Conservation (phyloP, 2,797 vertebrate genomes). For the Cossypha polioptera region DNA sequence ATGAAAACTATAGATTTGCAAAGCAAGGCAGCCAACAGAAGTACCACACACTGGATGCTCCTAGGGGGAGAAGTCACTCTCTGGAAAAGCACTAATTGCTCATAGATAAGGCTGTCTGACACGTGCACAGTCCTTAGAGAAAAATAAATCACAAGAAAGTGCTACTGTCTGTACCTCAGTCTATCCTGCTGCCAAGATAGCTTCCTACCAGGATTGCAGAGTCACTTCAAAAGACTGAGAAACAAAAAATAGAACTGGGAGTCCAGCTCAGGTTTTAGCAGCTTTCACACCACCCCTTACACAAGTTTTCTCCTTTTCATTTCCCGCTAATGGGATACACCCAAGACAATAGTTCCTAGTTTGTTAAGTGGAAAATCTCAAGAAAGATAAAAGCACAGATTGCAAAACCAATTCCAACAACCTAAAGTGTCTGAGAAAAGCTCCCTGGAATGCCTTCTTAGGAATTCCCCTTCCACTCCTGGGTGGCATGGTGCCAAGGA, state of each 20-base stretch:
- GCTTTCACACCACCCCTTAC: background rate
- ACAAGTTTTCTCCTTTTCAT: background rate
- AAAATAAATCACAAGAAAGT: conserved; percentile 3
- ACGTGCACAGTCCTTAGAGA: background rate
- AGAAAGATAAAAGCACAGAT: background rate
- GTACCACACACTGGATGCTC: background rate
- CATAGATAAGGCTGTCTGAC: background rate
- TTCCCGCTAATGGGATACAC: background rate
- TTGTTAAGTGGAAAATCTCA: background rate
- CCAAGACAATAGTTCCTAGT: background rate
- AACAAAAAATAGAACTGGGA: background rate
- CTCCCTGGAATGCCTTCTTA: background rate
- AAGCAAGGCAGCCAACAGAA: background rate
- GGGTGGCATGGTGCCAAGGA: conserved; percentile 22
- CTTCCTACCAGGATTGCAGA: background rate
- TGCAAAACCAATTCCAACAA: conserved; percentile 10
- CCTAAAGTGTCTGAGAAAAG: background rate
- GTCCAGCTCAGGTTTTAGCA: background rate
- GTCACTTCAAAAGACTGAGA: background rate
- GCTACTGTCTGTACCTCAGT: background rate
- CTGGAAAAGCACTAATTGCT: background rate
- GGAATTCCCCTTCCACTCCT: conserved; percentile 63
- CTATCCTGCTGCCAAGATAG: background rate
- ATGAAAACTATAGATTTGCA: background rate
- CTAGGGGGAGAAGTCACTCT: background rate